Evolutionary conservation across 2,888 invertebrate species (phyloP).

Genomic region (Netelia melanura): DNA sequence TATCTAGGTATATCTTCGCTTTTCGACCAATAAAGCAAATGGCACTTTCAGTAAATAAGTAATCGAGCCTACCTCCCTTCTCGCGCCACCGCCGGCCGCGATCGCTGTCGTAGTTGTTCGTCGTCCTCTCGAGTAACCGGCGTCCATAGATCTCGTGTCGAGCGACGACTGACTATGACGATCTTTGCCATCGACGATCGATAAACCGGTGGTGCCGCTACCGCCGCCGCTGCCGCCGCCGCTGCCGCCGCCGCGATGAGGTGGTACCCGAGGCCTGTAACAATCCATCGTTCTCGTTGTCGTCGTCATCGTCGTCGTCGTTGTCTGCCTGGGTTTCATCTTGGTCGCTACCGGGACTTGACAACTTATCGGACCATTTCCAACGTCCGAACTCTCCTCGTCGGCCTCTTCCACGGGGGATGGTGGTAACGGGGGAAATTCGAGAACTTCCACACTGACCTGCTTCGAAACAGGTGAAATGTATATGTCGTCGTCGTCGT

Average conservation of each 20-base stretch:
- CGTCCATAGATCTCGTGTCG: conserved; percentile 95
- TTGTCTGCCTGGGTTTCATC: conserved; percentile 72
- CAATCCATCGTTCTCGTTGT: conserved; percentile 79
- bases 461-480: conserved; percentile 52
- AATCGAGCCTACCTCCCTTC: conserved; percentile 82
- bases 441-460: conserved; percentile 88
- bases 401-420: conserved; percentile 93
- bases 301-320: conserved; percentile 24
- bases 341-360: conserved; percentile 72
- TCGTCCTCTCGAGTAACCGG: conserved; percentile 87
- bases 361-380: conserved; percentile 73
- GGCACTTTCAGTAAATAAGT: neutral
- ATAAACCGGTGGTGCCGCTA: conserved; percentile 45
- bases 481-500: too few species aligned
- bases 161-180: conserved; percentile 87
- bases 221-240: too few species aligned
- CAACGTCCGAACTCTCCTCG: conserved; percentile 90
- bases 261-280: conserved; percentile 89
- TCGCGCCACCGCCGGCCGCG: conserved; percentile 77
- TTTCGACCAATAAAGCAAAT: too few species aligned
- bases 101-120: conserved; percentile 71
- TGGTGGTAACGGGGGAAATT: conserved; percentile 92
- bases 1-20: too few species aligned
- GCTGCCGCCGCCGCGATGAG: conserved; percentile 88
- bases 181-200: conserved; percentile 81